Conservation (phyloP, 2,113 vertebrate species). For the Glareola pratincola region DNA sequence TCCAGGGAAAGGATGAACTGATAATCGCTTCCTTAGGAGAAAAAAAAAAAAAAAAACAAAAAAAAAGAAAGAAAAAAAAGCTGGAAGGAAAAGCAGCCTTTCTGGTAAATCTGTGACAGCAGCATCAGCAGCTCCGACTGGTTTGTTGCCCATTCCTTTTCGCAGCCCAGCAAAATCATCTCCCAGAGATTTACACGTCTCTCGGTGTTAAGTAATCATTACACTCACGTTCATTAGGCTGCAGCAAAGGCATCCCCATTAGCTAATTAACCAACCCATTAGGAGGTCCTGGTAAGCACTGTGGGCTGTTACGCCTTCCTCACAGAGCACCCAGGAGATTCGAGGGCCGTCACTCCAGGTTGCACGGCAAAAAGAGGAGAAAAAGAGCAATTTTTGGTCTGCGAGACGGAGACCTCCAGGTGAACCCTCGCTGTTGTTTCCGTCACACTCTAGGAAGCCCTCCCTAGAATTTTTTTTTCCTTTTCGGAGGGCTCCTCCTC, state of each 20-base stretch:
- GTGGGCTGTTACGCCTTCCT: background rate
- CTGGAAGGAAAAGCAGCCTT: constrained; percentile 44
- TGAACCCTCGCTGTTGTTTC: background rate
- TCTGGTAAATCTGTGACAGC: constrained; percentile 45
- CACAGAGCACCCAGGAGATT: background rate
- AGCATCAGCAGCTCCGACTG: constrained; percentile 25
- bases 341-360: accelerated
- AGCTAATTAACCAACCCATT: background rate
- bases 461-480: background rate
- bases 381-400: background rate
- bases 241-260: background rate
- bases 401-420: accelerated
- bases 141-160: constrained; percentile 9
- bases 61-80: background rate
- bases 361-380: accelerated
- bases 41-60: background rate
- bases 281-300: background rate
- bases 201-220: background rate
- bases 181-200: background rate
- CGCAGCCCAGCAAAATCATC: background rate
- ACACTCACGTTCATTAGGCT: background rate
- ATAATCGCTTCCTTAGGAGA: background rate
- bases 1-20: background rate
- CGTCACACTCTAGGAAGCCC: background rate
- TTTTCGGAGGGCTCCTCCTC: background rate